Conservation (phyloP, 37 sponge, comb jelly and placozoan genomes). For the Oopsacas minuta region DNA sequence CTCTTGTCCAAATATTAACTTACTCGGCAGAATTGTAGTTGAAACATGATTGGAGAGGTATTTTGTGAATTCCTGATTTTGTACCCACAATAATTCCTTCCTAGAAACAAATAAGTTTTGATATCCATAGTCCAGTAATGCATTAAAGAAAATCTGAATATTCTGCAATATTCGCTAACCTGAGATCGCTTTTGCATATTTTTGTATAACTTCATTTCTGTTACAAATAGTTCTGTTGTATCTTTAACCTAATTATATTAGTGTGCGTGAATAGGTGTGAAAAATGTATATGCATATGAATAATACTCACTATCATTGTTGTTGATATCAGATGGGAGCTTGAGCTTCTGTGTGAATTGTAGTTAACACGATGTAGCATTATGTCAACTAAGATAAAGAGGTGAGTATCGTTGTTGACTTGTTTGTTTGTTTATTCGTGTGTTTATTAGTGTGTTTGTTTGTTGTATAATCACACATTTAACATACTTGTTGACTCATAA, state of each 20-base stretch:
- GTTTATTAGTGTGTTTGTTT: neutral
- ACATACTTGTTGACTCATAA: neutral
- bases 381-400: neutral
- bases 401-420: neutral
- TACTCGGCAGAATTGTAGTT: conserved; percentile 25
- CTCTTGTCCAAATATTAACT: too few species aligned
- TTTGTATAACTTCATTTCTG: conserved; percentile 7
- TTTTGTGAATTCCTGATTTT: conserved; percentile 10
- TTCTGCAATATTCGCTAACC: neutral
- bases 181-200: neutral
- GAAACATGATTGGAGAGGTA: conserved; percentile 25
- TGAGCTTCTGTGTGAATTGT: neutral
- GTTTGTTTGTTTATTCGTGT: neutral
- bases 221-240: neutral
- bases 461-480: neutral
- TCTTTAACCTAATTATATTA: neutral
- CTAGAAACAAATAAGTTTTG: neutral
- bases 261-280: too few species aligned
- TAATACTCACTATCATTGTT: neutral
- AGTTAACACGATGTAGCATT: neutral
- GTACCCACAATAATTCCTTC: conserved; percentile 26
- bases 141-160: neutral
- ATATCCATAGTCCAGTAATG: neutral
- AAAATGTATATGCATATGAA: too few species aligned
- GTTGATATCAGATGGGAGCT: neutral